Base-by-base conservation (phyloP, 2,113 vertebrate genomes). In the Emydura subglobosa region DNA sequence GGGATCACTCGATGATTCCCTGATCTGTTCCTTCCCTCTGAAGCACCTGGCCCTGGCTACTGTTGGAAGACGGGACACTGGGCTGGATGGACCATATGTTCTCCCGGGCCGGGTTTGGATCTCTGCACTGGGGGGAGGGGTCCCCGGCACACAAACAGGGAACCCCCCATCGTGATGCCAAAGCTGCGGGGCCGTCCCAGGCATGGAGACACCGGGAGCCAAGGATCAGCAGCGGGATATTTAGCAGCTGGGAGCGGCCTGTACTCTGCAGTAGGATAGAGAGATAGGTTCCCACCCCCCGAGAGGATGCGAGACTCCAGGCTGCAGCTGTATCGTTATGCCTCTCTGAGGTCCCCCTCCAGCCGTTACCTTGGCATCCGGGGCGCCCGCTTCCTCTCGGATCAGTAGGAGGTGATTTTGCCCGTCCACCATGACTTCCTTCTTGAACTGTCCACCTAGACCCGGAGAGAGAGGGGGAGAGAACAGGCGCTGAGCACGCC, bases 371-470 rank as follows among this genome's bases (percentile, higher is more conserved):
- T 99, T 99, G 42, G 98, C 98, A 53, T 99, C 99, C 0, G 99
- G 99, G 24, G 98, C 94, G 0, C 98, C 99, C 1, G 98, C 98
- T 96, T 99, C 99, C 96, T 99, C 99, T 74, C 99, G 98, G 96
- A 99, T 99, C 95, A 99, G 98, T 95, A 99, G 95, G 85, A 99
- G 98, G 92, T 99, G 98, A 98, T 99, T 99, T 93, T 99, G 99
- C 55, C 99, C 99, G 3, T 99, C 99, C 21, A 99, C 98, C 49
- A 98, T 94, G 93, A 99, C 98, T 96, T 99, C 99, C 81, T 99
- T 99, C 97, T 99, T 99, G 97, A 99, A 99, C 91, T 99, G 98
- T 1, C 99, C 99, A 55, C 99, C 99, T 99, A 98, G 1, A 5
- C 22, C 54, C 50, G 3, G 49, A 31, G 49, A 55, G 49, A 72